A percentile compares a stretch with the other conserved stretches of the same genome.
Conservation (phyloP, 2,797 vertebrate species). For the Podarcis lilfordi region DNA sequence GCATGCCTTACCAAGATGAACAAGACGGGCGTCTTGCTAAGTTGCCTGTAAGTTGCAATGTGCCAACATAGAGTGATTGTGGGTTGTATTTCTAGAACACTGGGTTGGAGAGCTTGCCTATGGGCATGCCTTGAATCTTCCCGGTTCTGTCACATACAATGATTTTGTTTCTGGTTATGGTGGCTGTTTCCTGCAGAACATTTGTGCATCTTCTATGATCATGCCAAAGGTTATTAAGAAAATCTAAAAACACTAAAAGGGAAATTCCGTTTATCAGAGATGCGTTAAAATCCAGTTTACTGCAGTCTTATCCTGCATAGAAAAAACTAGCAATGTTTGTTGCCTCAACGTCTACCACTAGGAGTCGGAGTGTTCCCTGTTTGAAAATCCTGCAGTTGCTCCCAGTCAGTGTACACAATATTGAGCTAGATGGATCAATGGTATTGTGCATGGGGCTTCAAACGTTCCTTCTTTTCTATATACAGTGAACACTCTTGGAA, state of each 20-base stretch:
- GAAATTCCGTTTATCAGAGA: neutral
- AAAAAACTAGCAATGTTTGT: neutral
- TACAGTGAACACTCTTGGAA: neutral
- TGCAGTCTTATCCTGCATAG: neutral
- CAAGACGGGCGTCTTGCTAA: neutral
- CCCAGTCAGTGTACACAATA: too few species aligned
- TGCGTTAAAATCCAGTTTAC: neutral
- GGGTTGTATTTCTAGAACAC: neutral
- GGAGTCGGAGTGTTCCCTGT: too few species aligned
- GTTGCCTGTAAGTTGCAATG: too few species aligned
- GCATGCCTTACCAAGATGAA: neutral
- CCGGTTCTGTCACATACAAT: neutral
- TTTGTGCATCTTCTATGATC: neutral
- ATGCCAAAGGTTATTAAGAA: neutral
- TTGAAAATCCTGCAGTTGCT: too few species aligned
- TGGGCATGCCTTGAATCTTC: neutral
- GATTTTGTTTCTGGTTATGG: neutral
- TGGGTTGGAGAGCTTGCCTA: neutral
- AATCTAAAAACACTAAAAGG: neutral
- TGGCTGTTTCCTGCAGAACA: neutral
- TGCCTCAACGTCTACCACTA: neutral
- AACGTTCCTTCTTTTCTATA: neutral
- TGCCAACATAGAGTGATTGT: neutral
- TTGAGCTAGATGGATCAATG: too few species aligned
- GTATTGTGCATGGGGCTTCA: too few species aligned